Percentiles rank a stretch among this genome's conserved stretches.
Evolutionary conservation across 2,888 invertebrate genomes (phyloP).

Genomic region (Drosophila quinaria): DNA sequence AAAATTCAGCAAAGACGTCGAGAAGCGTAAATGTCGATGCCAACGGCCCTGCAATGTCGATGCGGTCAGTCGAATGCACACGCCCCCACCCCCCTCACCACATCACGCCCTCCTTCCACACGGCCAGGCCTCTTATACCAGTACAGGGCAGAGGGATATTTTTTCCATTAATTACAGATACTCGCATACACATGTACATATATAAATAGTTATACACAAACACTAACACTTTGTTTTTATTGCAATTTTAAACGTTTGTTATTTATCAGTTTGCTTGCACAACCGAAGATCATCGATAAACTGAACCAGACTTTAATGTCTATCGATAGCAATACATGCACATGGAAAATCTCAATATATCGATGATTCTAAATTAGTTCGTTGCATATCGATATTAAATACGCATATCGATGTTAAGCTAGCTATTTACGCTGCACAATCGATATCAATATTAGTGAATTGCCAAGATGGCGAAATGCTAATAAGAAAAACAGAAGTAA

Average conservation of each 20-base stretch:
- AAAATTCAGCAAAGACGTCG: conserved; percentile 61
- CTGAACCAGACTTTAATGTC: neutral
- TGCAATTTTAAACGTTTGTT: conserved; percentile 7
- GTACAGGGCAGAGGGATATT: conserved; percentile 5
- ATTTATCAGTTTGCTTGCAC: conserved; percentile 1
- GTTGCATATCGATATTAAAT: too few species aligned
- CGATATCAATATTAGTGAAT: conserved; percentile 2
- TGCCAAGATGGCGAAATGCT: neutral
- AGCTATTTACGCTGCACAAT: neutral
- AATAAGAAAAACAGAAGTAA: neutral
- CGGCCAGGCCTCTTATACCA: neutral
- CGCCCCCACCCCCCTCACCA: neutral
- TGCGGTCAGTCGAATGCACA: conserved; percentile 39
- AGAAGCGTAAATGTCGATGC: conserved; percentile 27
- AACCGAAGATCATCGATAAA: conserved; percentile 5
- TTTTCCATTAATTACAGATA: conserved; percentile 37
- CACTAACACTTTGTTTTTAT: neutral
- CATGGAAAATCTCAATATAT: too few species aligned
- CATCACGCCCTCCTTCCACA: neutral
- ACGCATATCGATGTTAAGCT: neutral
- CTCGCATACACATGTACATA: neutral
- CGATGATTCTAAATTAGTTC: too few species aligned
- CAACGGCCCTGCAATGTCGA: conserved; percentile 20
- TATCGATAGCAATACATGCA: neutral
- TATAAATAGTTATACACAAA: neutral